Evolutionary conservation across 1,140 invertebrate genomes (phyloP).

Genomic region (Hyles euphorbiae): DNA sequence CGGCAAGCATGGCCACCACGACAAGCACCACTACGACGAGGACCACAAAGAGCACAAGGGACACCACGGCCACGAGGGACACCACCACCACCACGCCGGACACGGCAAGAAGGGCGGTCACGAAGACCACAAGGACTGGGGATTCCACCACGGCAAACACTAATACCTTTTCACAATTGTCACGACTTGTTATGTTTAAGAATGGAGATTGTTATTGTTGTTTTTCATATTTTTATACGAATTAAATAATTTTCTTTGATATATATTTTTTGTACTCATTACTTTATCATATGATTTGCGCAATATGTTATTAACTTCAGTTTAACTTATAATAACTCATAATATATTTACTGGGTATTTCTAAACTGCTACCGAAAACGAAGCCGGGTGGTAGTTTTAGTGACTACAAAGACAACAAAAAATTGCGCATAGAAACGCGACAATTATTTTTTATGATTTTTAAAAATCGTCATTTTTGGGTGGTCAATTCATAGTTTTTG

Average conservation of each 20-base stretch:
- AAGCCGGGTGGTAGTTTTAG: no score
- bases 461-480: no score
- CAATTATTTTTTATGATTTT: no score
- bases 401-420: no score
- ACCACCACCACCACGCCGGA: slow-evolving; percentile 79
- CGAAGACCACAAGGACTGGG: slow-evolving; percentile 81
- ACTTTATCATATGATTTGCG: no score
- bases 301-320: no score
- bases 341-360: no score
- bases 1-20: slow-evolving; percentile 78
- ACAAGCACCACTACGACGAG: slow-evolving; percentile 77
- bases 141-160: slow-evolving; percentile 67
- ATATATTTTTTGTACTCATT: not conserved
- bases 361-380: no score
- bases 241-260: slow-evolving; percentile 33
- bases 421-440: no score
- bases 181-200: slow-evolving; percentile 32
- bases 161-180: slow-evolving; percentile 30
- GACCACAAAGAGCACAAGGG: slow-evolving; percentile 80
- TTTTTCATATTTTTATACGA: slow-evolving; percentile 51
- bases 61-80: slow-evolving; percentile 79
- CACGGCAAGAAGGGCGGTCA: slow-evolving; percentile 81
- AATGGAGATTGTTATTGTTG: slow-evolving; percentile 48
- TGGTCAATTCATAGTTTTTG: no score
- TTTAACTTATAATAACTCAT: no score